phyloP scores from a whole-genome alignment of 2,797 vertebrate genomes.

The Pelobates cultripes region DNA sequence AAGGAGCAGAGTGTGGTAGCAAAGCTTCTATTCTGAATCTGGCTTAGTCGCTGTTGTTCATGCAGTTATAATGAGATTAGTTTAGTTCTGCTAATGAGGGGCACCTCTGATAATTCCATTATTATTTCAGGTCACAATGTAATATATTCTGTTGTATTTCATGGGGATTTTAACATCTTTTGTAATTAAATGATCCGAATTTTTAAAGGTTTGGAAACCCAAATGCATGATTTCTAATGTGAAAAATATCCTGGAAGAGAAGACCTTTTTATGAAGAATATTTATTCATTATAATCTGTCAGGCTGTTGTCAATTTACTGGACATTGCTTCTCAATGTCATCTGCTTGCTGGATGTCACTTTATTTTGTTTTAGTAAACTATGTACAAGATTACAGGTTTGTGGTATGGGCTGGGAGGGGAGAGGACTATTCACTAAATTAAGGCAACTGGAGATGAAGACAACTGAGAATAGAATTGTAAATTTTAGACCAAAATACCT shows the following conservation, averaged over 20 bases:
- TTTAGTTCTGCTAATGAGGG: constrained; percentile 24
- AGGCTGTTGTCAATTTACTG: too few relatives aligned
- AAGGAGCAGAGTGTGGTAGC: background rate
- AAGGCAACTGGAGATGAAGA: too few relatives aligned
- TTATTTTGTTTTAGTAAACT: too few relatives aligned
- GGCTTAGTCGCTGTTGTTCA: constrained; percentile 10
- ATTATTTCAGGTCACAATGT: constrained; percentile 23
- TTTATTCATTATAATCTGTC: too few relatives aligned
- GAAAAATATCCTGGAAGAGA: background rate
- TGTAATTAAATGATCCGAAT: background rate
- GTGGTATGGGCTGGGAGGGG: too few relatives aligned
- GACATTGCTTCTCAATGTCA: too few relatives aligned
- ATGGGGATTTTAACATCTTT: constrained; percentile 27
- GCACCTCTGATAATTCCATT: constrained; percentile 6
- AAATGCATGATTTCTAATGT: background rate
- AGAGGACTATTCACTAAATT: too few relatives aligned
- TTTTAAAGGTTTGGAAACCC: background rate
- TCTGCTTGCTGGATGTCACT: too few relatives aligned
- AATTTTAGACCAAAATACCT: too few relatives aligned
- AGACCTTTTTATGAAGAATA: too few relatives aligned
- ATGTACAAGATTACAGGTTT: too few relatives aligned
- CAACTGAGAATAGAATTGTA: too few relatives aligned
- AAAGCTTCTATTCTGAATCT: background rate
- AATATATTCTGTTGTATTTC: background rate
- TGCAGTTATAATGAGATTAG: constrained; percentile 20